Percentiles rank a stretch among this genome's conserved stretches.
phyloP scores from a whole-genome alignment of 2,797 vertebrate genomes.

The Balearica regulorum region DNA sequence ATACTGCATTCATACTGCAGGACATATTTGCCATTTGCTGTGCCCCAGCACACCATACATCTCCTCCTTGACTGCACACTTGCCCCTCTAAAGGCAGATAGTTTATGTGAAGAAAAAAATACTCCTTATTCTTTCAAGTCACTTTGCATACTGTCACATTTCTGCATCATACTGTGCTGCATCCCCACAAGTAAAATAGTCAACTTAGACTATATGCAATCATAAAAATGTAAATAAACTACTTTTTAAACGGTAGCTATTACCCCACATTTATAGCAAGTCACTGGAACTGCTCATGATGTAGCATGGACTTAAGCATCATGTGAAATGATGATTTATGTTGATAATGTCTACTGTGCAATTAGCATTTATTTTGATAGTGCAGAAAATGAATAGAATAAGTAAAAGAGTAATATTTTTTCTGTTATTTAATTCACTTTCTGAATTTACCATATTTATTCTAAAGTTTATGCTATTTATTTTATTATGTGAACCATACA shows the following conservation, averaged over 20 bases:
- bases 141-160: not conserved
- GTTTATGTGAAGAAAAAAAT: not conserved
- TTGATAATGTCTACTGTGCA: not conserved
- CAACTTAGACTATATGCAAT: not conserved
- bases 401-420: not conserved
- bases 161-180: not conserved
- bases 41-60: not conserved
- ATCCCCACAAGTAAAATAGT: not conserved
- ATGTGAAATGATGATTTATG: not conserved
- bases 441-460: not conserved
- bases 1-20: not conserved
- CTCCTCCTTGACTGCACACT: not conserved
- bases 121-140: not conserved
- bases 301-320: not conserved
- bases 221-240: not conserved
- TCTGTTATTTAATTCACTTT: not conserved
- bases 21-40: not conserved
- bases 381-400: not conserved
- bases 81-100: not conserved
- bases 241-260: not conserved
- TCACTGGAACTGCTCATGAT: not conserved
- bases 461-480: not conserved
- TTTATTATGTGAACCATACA: not conserved
- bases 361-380: not conserved
- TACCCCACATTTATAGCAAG: not conserved